Conservation (phyloP, 2,888 invertebrate genomes). For the Dasysyrphus tricinctus region DNA sequence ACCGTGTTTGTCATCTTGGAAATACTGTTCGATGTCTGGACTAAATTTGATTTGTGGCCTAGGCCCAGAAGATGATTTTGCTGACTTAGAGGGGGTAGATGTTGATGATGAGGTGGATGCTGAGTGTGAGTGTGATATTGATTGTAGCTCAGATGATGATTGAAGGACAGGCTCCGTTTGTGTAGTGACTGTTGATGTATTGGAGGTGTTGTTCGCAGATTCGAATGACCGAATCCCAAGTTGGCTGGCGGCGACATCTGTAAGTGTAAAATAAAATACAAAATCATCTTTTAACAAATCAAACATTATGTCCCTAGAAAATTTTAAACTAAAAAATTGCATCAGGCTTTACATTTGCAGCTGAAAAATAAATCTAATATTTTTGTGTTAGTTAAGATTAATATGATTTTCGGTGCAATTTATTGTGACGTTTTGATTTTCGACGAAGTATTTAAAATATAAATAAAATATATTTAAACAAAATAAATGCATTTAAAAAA, state of each 20-base stretch:
- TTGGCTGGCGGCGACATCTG: slow-evolving; percentile 87
- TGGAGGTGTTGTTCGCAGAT: slow-evolving; percentile 84
- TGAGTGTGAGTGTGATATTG: slow-evolving; percentile 85
- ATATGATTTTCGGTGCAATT: slow-evolving; percentile 68
- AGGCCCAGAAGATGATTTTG: slow-evolving; percentile 85
- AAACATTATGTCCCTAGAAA: slow-evolving; percentile 8
- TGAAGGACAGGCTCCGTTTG: slow-evolving; percentile 89
- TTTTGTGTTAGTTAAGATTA: slow-evolving; percentile 65
- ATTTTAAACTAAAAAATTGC: slow-evolving; percentile 47
- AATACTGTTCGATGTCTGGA: slow-evolving; percentile 85
- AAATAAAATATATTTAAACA: slow-evolving; percentile 26
- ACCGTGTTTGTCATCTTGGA: slow-evolving; percentile 84
- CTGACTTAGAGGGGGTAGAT: slow-evolving; percentile 85
- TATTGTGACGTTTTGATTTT: slow-evolving; percentile 57
- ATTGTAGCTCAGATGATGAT: slow-evolving; percentile 88
- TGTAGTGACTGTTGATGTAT: slow-evolving; percentile 85
- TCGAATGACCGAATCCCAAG: slow-evolving; percentile 80
- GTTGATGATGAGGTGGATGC: slow-evolving; percentile 85
- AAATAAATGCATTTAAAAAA: slow-evolving; percentile 59
- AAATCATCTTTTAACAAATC: slow-evolving; percentile 41
- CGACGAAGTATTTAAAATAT: slow-evolving; percentile 60
- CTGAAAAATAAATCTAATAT: slow-evolving; percentile 31
- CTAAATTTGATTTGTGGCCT: slow-evolving; percentile 84
- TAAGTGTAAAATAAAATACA: slow-evolving; percentile 75
- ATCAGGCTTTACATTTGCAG: slow-evolving; percentile 70